phyloP scores from a whole-genome alignment of 2,797 vertebrate genomes.

The Liparis tanakae region DNA sequence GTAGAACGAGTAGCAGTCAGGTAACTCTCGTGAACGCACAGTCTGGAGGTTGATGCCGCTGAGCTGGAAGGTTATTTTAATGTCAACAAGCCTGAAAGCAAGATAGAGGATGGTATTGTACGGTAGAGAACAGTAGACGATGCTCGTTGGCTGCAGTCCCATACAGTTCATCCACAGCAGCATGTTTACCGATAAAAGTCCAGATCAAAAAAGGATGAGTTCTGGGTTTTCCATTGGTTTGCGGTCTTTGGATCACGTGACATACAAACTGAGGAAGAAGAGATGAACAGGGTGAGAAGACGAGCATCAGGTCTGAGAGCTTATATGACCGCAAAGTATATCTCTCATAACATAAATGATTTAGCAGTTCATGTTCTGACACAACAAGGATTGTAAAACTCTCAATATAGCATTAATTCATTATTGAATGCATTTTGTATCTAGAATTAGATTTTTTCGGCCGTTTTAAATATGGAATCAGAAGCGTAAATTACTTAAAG shows the following conservation, averaged over 20 bases:
- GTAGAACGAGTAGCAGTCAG: conserved; percentile 93
- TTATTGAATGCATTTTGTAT: background rate
- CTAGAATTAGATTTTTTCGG: background rate
- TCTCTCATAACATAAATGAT: background rate
- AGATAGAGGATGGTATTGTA: background rate
- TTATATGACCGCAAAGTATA: background rate
- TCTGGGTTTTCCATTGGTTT: conserved; percentile 67
- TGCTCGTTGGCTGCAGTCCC: background rate
- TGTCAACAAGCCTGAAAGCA: conserved; percentile 86
- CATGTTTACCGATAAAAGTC: conserved; percentile 80
- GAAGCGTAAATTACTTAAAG: background rate
- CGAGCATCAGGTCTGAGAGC: background rate
- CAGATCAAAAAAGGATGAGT: conserved; percentile 80
- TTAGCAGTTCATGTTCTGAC: background rate
- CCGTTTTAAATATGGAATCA: background rate
- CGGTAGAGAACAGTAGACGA: background rate
- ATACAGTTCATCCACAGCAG: background rate
- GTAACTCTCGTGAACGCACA: conserved; percentile 88
- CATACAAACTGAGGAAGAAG: conserved; percentile 70
- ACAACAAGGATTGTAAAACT: background rate
- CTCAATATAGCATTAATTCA: background rate
- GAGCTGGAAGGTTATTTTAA: conserved; percentile 90
- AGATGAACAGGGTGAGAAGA: conserved; percentile 2
- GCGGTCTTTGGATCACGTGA: conserved; percentile 66
- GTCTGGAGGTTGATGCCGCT: conserved; percentile 95